phyloP scores from a whole-genome alignment of 2,113 vertebrate species.

The Ciconia maguari region DNA sequence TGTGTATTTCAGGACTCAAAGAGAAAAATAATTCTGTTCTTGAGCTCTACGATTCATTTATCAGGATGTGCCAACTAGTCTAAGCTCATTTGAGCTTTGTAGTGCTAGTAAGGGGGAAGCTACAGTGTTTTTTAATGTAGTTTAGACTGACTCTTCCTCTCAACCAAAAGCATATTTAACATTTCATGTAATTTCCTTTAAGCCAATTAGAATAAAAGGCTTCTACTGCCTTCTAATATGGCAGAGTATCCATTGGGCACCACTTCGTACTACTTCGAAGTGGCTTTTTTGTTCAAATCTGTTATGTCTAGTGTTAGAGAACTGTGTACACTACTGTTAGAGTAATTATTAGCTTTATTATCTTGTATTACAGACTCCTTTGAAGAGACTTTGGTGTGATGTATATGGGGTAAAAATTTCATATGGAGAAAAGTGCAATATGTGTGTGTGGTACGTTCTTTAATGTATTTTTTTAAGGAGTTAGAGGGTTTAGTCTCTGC shows the following conservation, averaged over 20 bases:
- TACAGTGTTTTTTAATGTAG: background rate
- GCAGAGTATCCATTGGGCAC: slow-evolving; percentile 16
- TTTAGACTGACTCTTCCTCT: background rate
- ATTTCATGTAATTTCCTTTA: slow-evolving; percentile 3
- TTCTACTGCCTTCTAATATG: background rate
- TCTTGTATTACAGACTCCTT: slow-evolving; percentile 64
- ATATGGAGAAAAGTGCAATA: slow-evolving; percentile 79
- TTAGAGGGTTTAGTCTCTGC: slow-evolving; percentile 71
- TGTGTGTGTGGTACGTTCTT: slow-evolving; percentile 76
- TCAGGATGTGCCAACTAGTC: background rate
- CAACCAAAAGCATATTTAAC: background rate
- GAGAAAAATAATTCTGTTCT: background rate
- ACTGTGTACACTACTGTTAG: slow-evolving; percentile 68
- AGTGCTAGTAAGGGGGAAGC: background rate
- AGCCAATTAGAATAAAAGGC: background rate
- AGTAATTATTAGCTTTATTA: slow-evolving; percentile 62
- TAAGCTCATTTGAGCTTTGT: background rate
- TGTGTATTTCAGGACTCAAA: background rate
- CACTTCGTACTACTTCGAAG: background rate
- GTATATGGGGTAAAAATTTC: slow-evolving; percentile 71
- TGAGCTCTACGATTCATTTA: background rate
- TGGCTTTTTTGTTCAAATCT: slow-evolving; percentile 12
- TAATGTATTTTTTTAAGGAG: slow-evolving; percentile 71
- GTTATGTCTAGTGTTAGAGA: slow-evolving; percentile 12
- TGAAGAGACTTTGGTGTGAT: slow-evolving; percentile 75